Percentiles rank a stretch among this genome's conserved stretches.
Evolutionary conservation across 1,140 invertebrate species (phyloP).

Genomic region (Ips typographus): DNA sequence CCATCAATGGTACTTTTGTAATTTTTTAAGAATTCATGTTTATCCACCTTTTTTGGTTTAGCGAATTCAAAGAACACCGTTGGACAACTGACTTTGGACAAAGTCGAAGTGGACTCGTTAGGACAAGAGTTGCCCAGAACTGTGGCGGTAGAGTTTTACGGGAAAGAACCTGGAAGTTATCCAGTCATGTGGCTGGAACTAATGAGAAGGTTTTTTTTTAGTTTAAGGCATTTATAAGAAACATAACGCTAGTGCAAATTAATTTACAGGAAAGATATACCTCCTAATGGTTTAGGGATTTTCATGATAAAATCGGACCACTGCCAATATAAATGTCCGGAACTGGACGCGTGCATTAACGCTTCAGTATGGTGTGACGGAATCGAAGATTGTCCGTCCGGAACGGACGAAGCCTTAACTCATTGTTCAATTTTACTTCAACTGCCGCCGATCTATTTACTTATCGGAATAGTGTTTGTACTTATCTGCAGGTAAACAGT

Average conservation of each 20-base stretch:
- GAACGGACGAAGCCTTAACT: constrained; percentile 79
- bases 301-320: constrained; percentile 65
- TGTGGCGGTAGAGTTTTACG: constrained; percentile 75
- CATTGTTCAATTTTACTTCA: constrained; percentile 76
- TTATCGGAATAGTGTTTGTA: constrained; percentile 47
- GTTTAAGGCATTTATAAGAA: neutral
- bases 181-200: constrained; percentile 83
- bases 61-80: constrained; percentile 17
- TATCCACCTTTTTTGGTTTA: constrained; percentile 1
- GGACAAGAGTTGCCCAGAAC: constrained; percentile 64
- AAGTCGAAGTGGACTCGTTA: constrained; percentile 59
- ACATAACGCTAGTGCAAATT: neutral
- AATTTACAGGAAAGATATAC: constrained; percentile 46
- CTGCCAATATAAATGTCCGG: constrained; percentile 79
- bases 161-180: constrained; percentile 71
- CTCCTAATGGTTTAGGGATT: constrained; percentile 49
- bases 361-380: constrained; percentile 88
- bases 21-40: neutral
- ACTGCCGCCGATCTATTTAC: constrained; percentile 71
- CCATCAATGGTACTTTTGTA: constrained; percentile 50
- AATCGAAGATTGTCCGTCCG: constrained; percentile 79
- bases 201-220: constrained; percentile 58
- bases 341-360: constrained; percentile 85
- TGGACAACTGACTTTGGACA: constrained; percentile 54
- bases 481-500: neutral